A percentile compares a stretch with the other conserved stretches of the same genome.
These are phyloP conservation scores for Lepidurus arcticus DNA, from an alignment of 1,140 invertebrate species.

Conservation along the genomic window DNA sequence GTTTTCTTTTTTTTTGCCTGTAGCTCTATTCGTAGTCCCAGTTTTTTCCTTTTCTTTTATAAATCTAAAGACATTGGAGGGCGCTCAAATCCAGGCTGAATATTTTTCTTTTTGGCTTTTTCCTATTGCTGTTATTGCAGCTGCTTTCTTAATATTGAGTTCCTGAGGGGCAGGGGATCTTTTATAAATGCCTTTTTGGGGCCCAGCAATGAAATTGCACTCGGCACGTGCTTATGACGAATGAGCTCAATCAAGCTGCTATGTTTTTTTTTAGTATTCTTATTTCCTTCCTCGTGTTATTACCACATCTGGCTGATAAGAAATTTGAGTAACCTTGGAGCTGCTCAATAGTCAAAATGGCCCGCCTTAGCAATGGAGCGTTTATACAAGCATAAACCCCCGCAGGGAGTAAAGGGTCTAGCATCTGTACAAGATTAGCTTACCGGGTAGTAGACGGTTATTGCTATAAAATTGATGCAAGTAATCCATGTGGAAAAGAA, in stretches of 20 bases:
- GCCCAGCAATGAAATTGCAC: conserved; percentile 12
- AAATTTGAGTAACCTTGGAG: too few relatives aligned
- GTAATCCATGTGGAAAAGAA: too few relatives aligned
- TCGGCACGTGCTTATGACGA: neutral
- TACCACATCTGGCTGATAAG: too few relatives aligned
- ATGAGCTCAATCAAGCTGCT: conserved; percentile 3
- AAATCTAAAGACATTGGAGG: neutral
- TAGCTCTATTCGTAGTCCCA: neutral
- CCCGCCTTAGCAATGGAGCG: too few relatives aligned
- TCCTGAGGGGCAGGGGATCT: neutral
- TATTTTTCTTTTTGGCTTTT: neutral
- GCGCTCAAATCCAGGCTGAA: neutral
- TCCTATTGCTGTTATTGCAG: neutral
- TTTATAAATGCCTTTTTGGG: neutral
- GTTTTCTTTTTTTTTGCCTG: neutral
- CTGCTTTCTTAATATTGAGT: conserved; percentile 5
- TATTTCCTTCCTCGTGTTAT: neutral
- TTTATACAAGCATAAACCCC: too few relatives aligned
- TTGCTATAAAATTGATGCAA: too few relatives aligned
- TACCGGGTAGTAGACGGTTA: too few relatives aligned
- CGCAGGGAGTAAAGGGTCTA: too few relatives aligned
- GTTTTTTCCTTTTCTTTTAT: neutral
- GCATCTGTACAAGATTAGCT: too few relatives aligned
- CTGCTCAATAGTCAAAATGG: too few relatives aligned
- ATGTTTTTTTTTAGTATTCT: neutral